Evolutionary conservation across 2,113 vertebrate species (phyloP), one percentile per base, ranked within the genome.

Genomic region (Neomonachus schauinslandi): DNA sequence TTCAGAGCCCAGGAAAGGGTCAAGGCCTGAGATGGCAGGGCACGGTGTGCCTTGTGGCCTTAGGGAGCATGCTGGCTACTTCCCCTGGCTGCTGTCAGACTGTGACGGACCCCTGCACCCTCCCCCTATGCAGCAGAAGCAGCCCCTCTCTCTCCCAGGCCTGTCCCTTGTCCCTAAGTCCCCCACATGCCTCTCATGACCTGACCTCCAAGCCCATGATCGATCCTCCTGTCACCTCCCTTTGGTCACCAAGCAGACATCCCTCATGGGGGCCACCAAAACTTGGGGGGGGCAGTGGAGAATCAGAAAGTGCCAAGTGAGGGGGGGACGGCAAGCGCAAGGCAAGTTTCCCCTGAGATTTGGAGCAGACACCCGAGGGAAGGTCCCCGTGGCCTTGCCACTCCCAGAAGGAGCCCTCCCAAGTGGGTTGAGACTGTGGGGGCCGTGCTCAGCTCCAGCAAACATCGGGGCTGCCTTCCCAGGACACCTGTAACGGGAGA

Each of bases 401-500:
- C 69, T 51, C 28, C 7, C 18, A 28, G 55, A 1, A 6, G 1
- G 59, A 18, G 57, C 22, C 5, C 6, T 19, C 53, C 49, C 11
- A 1, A 4, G n/a, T 26, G 85, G 4, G 12, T 19, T 33, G 49
- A 42, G 65, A 7, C 46, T 4, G 0, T 0, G 9, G 69, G 31
- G 28, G 3, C 12, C 18, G 9, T 4, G 22, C 4, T 7, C 3
- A n/a, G 13, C 69, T 63, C 55, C 42, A 36, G 31, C 2, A 71
- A 16, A 51, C 10, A 0, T n/a, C n/a, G 2, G 1, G 0, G 1
- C 5, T 9, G 49, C 51, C 77, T 65, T 67, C 79, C 49, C 19
- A 0, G 26, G 76, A 28, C 16, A 31, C 14, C 1, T 0, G 7
- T 1, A 3, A 18, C 28, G 26, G 19, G 26, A 81, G 46, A n/a